A percentile compares a stretch with the other conserved stretches of the same genome.
Evolutionary conservation across 2,113 vertebrate genomes (phyloP).

Genomic region (Oxyruncus cristatus): DNA sequence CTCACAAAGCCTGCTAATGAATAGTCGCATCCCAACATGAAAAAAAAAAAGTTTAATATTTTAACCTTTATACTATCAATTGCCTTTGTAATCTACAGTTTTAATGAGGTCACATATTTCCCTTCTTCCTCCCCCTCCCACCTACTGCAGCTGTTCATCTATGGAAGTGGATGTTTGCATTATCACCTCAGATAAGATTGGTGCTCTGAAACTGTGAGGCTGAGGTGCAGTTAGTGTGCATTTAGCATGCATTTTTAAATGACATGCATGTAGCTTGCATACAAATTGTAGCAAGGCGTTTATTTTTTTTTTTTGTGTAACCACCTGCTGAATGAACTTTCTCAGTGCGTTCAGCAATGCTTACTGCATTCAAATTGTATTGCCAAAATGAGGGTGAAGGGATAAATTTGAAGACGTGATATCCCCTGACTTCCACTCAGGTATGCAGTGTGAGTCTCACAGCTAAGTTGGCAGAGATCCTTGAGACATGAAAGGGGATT

Average conservation of each 20-base stretch:
- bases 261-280: not conserved
- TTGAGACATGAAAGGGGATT: conserved; percentile 74
- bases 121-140: not conserved
- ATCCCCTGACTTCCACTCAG: conserved; percentile 51
- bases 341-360: not conserved
- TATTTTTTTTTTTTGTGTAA: not conserved
- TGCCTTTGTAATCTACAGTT: conserved; percentile 43
- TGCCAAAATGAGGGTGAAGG: not conserved
- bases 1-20: not conserved
- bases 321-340: conserved; percentile 47
- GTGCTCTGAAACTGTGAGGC: conserved; percentile 1
- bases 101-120: conserved; percentile 66
- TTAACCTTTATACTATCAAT: conserved; percentile 41
- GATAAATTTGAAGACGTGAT: conserved; percentile 53
- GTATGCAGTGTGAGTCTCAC: conserved; percentile 68
- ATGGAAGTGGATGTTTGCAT: conserved; percentile 51
- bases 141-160: conserved; percentile 19
- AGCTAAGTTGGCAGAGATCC: conserved; percentile 74
- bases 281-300: not conserved
- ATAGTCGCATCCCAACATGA: not conserved
- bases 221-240: conserved; percentile 34
- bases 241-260: conserved; percentile 7
- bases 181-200: conserved; percentile 48
- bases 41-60: conserved; percentile 45
- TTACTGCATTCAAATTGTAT: conserved; percentile 52